Evolutionary conservation across 2,888 invertebrate genomes (phyloP), one percentile per base, ranked within the genome.

Genomic region (Nomada flava): DNA sequence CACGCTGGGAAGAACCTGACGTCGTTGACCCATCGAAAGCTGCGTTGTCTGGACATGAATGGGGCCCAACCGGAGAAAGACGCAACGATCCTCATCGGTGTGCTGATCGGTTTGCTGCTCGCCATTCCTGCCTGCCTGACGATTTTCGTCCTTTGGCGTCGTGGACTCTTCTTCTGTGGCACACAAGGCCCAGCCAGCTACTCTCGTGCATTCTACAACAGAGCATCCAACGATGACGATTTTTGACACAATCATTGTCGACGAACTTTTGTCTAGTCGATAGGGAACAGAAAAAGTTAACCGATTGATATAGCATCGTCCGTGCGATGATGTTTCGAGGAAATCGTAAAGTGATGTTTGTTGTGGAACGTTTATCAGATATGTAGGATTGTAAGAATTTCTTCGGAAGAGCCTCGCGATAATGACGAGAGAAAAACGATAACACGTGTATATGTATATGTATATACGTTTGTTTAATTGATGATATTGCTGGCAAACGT

Each of bases 161-260:
- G 95, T 60, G 96, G 96, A 0, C 96, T 96, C 94, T 96, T 96
- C 92, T 94, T 95, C 88, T 93, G 95, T 63, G 95, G 95, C 0
- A 94, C 94, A 2, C 94, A 94, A 2, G 95, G 95, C 0, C 96
- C 96, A 0, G 95, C 95, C 0, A 95, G 95, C 44, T 96, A 95
- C 74, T 96, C 96, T 0, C 94, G 97, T 15, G 96, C 96, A 0
- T 96, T 97, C 92, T 97, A 97, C 93, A 96, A 96, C 89, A 94
- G 96, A 60, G 95, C 97, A 0, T 95, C 95, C 0, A 95, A 95
- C 29, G 95, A 95, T 52, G 96, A 96, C 26, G 94, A 92, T 3
- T 59, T 82, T 36, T 88, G 74, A 86, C 2, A 0, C 4, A 0
- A 20, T 5, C 7, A 9, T 23, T 13, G 3, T 13, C 23, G 10